Percentiles rank a stretch among this genome's conserved stretches.
Evolutionary conservation across 2,113 vertebrate species (phyloP).

Genomic region (Chaetodon trifascialis): DNA sequence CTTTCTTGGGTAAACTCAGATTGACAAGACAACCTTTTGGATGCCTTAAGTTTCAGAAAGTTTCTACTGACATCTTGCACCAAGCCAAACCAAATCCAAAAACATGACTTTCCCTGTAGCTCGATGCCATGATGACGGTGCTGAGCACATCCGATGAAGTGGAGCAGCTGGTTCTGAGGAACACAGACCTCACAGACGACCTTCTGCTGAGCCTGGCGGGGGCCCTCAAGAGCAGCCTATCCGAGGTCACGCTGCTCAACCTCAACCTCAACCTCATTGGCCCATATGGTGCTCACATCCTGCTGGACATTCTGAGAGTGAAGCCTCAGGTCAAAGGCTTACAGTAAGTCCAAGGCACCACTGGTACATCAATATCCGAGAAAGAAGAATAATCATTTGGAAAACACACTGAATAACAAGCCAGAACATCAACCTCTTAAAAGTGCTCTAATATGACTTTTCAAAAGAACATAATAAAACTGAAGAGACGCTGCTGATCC

Average conservation of each 20-base stretch:
- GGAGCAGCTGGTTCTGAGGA: slow-evolving; percentile 86
- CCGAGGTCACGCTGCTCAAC: slow-evolving; percentile 84
- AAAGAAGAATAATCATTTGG: neutral
- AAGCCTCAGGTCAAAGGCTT: slow-evolving; percentile 83
- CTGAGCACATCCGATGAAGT: slow-evolving; percentile 82
- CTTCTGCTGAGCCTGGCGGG: slow-evolving; percentile 75
- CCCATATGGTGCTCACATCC: slow-evolving; percentile 79
- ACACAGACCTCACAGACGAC: slow-evolving; percentile 86
- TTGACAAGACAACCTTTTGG: neutral
- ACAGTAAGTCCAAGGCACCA: slow-evolving; percentile 77
- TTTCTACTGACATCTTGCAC: neutral
- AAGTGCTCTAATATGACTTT: neutral
- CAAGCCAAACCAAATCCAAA: slow-evolving; percentile 8
- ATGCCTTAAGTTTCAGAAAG: neutral
- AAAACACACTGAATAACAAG: neutral
- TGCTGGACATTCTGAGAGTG: slow-evolving; percentile 81
- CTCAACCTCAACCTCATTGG: slow-evolving; percentile 88
- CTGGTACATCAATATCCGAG: neutral
- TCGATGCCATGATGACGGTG: slow-evolving; percentile 81
- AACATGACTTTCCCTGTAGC: slow-evolving; percentile 61
- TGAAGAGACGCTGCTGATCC: slow-evolving; percentile 5
- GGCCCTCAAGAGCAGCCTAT: slow-evolving; percentile 81
- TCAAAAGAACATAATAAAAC: slow-evolving; percentile 4
- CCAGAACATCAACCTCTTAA: neutral
- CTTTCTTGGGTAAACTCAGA: neutral